Conservation (phyloP, 2,113 vertebrate species). For the Struthio camelus region DNA sequence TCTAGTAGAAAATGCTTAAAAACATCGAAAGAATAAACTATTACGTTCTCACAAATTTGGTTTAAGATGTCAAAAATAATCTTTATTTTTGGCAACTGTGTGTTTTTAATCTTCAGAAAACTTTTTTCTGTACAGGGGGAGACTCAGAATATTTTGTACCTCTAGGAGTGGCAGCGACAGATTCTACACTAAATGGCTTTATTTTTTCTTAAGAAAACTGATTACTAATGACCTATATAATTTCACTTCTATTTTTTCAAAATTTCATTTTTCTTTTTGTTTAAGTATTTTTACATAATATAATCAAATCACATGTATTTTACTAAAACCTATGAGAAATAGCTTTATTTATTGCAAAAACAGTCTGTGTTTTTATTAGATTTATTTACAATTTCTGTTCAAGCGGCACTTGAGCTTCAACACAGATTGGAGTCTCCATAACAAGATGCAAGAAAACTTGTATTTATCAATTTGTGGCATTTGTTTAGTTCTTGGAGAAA, state of each 20-base stretch:
- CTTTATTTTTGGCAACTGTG: background rate
- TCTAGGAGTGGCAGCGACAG: background rate
- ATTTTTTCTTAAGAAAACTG: background rate
- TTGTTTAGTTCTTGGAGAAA: background rate
- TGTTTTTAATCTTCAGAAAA: background rate
- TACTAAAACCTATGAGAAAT: background rate
- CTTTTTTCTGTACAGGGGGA: background rate
- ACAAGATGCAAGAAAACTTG: background rate
- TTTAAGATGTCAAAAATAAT: background rate
- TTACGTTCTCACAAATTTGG: background rate
- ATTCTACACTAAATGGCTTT: background rate
- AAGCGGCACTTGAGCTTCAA: background rate
- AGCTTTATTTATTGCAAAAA: background rate
- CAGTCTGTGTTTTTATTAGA: background rate
- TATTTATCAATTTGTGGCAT: background rate
- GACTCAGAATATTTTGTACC: background rate
- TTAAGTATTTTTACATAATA: background rate
- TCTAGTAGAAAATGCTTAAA: background rate
- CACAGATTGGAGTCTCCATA: background rate
- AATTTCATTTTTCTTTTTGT: background rate
- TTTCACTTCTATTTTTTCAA: background rate
- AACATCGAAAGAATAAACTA: background rate
- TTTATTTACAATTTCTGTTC: background rate
- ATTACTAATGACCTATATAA: background rate
- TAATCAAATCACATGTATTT: background rate